These are phyloP conservation scores for Vidua chalybeata DNA, from an alignment of 2,113 vertebrate species.

Conservation along the genomic window DNA sequence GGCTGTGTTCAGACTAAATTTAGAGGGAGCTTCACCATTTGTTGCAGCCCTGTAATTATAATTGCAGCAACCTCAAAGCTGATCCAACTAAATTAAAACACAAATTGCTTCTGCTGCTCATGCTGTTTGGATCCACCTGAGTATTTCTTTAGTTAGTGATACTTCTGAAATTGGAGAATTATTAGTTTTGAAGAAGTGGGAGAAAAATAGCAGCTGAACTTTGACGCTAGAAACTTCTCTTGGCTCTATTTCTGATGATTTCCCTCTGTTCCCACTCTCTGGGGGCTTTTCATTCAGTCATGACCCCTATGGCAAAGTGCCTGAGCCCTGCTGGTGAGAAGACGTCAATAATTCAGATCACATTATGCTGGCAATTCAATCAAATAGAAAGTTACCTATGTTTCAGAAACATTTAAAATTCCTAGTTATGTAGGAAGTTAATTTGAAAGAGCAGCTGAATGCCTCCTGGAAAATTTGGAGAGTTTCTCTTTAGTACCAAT, in stretches of 20 bases:
- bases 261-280: not conserved
- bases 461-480: constrained; percentile 51
- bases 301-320: not conserved
- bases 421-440: constrained; percentile 53
- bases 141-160: not conserved
- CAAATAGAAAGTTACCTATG: constrained; percentile 34
- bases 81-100: constrained; percentile 31
- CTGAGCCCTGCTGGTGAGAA: not conserved
- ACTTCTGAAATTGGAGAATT: not conserved
- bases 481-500: constrained; percentile 50
- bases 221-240: not conserved
- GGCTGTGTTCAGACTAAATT: not conserved
- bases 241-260: not conserved
- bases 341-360: constrained; percentile 30
- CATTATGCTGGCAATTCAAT: constrained; percentile 42
- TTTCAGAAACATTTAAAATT: constrained; percentile 55
- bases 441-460: constrained; percentile 66
- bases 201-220: not conserved
- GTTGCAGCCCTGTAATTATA: not conserved
- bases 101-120: not conserved
- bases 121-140: not conserved
- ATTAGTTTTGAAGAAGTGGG: not conserved
- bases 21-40: not conserved
- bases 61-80: not conserved
- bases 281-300: not conserved